These are phyloP conservation scores for Blomia tropicalis DNA, from an alignment of 2,888 invertebrate genomes.

Conservation along the genomic window DNA sequence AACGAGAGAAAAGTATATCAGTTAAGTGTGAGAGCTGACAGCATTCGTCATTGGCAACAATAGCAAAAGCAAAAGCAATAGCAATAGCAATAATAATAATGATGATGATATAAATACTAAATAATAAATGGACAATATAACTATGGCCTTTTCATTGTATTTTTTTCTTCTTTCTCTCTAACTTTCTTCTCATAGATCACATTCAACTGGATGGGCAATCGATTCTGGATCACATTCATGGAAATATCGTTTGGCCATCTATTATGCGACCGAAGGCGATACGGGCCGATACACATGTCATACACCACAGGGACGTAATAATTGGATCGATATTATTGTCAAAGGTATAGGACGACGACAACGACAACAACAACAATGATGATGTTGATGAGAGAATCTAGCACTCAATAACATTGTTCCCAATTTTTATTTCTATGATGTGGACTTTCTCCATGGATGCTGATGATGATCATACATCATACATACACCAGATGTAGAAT, in stretches of 20 bases:
- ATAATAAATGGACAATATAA: no score
- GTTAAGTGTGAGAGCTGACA: no score
- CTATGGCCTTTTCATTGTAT: no score
- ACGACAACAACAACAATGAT: not conserved
- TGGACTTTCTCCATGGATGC: not conserved
- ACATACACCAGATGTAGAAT: slow-evolving; percentile 38
- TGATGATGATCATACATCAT: not conserved
- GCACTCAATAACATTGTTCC: not conserved
- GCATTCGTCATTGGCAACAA: no score
- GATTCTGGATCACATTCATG: slow-evolving; percentile 57
- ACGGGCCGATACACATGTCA: slow-evolving; percentile 67
- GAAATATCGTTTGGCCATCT: slow-evolving; percentile 63
- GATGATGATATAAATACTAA: no score
- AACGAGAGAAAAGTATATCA: no score
- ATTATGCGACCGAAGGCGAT: slow-evolving; percentile 63
- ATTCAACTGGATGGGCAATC: slow-evolving; percentile 59
- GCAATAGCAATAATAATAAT: no score
- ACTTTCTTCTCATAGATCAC: no score
- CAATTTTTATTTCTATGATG: not conserved
- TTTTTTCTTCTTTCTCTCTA: no score
- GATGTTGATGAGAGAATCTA: no score
- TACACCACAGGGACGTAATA: slow-evolving; percentile 60
- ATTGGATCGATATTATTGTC: slow-evolving; percentile 61
- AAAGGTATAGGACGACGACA: slow-evolving; percentile 43
- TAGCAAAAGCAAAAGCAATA: no score